These are phyloP conservation scores for Melanostigma gelatinosum DNA, from an alignment of 2,113 vertebrate genomes.

Conservation along the genomic window DNA sequence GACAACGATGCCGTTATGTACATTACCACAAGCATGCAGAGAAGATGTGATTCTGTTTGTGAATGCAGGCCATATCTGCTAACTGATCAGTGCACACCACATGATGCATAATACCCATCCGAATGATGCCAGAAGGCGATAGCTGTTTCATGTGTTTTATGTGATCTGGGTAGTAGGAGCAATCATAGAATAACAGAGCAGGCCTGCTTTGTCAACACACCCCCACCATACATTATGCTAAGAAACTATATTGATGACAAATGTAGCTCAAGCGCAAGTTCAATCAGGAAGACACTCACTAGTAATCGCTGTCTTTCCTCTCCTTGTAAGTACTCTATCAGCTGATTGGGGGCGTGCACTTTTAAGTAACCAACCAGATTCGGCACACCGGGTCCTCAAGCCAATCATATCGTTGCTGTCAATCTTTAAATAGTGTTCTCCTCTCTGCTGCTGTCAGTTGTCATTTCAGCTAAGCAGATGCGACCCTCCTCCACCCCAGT, in stretches of 20 bases:
- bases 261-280: too few relatives aligned
- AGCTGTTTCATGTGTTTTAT: constrained; percentile 21
- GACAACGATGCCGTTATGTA: background rate
- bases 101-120: background rate
- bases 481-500: too few relatives aligned
- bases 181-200: constrained; percentile 19
- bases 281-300: too few relatives aligned
- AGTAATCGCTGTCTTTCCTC: too few relatives aligned
- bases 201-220: constrained; percentile 11
- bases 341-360: too few relatives aligned
- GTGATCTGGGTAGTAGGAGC: constrained; percentile 15
- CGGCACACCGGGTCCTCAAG: too few relatives aligned
- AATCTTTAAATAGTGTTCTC: too few relatives aligned
- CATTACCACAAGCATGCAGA: background rate
- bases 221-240: constrained; percentile 11
- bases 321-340: too few relatives aligned
- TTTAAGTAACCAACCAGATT: too few relatives aligned
- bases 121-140: background rate
- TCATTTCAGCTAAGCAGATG: too few relatives aligned
- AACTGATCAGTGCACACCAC: background rate
- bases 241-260: background rate
- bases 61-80: background rate
- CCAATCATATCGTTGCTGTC: too few relatives aligned
- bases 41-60: background rate
- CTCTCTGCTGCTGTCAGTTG: too few relatives aligned